Conservation (phyloP, 2,113 vertebrate species). For the Puntigrus tetrazona region DNA sequence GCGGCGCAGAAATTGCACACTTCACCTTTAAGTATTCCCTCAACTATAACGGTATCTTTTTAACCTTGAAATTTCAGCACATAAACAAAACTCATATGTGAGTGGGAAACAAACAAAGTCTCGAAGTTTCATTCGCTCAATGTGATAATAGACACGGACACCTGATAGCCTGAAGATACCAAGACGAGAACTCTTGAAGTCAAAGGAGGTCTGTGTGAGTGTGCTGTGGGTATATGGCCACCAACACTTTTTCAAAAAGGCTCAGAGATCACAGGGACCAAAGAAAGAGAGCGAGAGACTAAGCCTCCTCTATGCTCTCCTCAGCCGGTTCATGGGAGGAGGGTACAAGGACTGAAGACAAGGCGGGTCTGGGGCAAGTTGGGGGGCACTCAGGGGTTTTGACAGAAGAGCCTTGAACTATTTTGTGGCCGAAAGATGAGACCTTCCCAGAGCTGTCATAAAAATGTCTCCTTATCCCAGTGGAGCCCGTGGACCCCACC, state of each 20-base stretch:
- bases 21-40: constrained; percentile 31
- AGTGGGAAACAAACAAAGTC: constrained; percentile 22
- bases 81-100: constrained; percentile 15
- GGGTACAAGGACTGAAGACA: constrained; percentile 22
- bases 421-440: constrained; percentile 93
- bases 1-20: neutral
- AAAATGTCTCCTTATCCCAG: constrained; percentile 86
- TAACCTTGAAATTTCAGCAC: constrained; percentile 19
- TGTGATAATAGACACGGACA: constrained; percentile 83
- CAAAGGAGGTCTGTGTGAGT: constrained; percentile 85
- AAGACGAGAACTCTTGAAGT: constrained; percentile 87
- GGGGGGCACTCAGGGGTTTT: constrained; percentile 63
- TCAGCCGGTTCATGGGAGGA: constrained; percentile 75
- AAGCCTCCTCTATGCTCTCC: constrained; percentile 84
- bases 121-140: constrained; percentile 2
- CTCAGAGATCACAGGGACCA: constrained; percentile 85
- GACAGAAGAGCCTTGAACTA: constrained; percentile 92
- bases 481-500: constrained; percentile 71
- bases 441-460: constrained; percentile 87
- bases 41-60: constrained; percentile 4
- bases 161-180: constrained; percentile 87
- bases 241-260: constrained; percentile 83
- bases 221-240: constrained; percentile 69
- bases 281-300: constrained; percentile 40
- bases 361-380: constrained; percentile 80